Conservation (phyloP, 2,113 vertebrate genomes). For the Fregata magnificens region DNA sequence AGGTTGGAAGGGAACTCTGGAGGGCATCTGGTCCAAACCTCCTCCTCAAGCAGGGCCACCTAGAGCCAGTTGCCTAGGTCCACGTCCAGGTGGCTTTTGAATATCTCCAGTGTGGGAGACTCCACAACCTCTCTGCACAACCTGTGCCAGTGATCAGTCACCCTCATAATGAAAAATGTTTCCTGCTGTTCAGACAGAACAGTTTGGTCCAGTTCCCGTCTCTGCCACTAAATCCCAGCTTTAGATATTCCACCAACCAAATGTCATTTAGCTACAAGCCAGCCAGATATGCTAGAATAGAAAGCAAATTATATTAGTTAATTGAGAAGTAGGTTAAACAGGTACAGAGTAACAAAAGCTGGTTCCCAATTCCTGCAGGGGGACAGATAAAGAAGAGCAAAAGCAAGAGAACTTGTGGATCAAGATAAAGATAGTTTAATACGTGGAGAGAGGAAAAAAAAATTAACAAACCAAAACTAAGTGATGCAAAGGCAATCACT, state of each 20-base stretch:
- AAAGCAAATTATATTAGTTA: background rate
- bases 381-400: background rate
- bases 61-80: background rate
- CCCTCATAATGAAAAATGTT: background rate
- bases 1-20: background rate
- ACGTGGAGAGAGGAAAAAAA: background rate
- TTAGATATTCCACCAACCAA: background rate
- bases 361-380: background rate
- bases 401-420: background rate
- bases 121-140: background rate
- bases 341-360: background rate
- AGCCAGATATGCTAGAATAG: background rate
- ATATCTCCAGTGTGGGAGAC: fast-evolving
- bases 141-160: background rate
- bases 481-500: background rate
- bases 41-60: background rate
- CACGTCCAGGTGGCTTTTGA: background rate
- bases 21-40: background rate
- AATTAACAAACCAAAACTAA: background rate
- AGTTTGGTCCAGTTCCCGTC: background rate
- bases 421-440: background rate
- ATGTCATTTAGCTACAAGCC: background rate
- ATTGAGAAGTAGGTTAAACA: background rate
- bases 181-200: background rate
- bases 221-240: background rate